A percentile compares a stretch with the other conserved stretches of the same genome.
phyloP scores from a whole-genome alignment of 1,140 invertebrate species.

The Sipha flava region DNA sequence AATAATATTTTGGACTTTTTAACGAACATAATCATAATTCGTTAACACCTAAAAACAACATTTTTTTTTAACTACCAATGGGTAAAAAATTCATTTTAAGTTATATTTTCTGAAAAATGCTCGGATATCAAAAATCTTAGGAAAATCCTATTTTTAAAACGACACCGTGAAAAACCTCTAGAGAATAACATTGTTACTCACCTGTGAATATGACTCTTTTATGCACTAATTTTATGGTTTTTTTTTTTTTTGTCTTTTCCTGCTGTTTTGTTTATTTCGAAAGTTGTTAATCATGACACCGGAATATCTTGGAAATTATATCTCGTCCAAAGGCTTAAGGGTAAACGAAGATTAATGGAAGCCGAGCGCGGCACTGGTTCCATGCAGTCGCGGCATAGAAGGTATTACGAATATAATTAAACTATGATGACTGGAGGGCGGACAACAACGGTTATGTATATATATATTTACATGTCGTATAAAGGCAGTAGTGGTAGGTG shows the following conservation, averaged over 20 bases:
- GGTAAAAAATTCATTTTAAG: too few species aligned
- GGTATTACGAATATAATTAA: conserved; percentile 25
- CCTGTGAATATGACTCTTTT: neutral
- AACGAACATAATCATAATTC: too few species aligned
- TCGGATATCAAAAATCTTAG: too few species aligned
- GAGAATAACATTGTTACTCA: neutral
- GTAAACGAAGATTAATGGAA: conserved; percentile 22
- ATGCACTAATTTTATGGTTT: neutral
- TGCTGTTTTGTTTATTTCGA: neutral
- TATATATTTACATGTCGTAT: neutral
- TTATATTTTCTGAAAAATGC: too few species aligned
- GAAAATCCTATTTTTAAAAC: too few species aligned
- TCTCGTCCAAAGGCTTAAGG: conserved; percentile 9
- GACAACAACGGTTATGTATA: neutral
- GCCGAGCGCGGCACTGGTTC: neutral
- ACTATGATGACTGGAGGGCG: neutral
- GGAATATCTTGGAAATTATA: neutral
- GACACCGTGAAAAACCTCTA: too few species aligned
- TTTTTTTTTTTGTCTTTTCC: neutral
- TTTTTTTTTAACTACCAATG: too few species aligned
- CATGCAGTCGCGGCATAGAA: neutral
- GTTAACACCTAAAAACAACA: too few species aligned
- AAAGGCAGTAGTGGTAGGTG: neutral
- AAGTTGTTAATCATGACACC: neutral
- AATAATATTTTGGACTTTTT: too few species aligned